Evolutionary conservation across 2,797 vertebrate species (phyloP).

Genomic region (Valencia hispanica): DNA sequence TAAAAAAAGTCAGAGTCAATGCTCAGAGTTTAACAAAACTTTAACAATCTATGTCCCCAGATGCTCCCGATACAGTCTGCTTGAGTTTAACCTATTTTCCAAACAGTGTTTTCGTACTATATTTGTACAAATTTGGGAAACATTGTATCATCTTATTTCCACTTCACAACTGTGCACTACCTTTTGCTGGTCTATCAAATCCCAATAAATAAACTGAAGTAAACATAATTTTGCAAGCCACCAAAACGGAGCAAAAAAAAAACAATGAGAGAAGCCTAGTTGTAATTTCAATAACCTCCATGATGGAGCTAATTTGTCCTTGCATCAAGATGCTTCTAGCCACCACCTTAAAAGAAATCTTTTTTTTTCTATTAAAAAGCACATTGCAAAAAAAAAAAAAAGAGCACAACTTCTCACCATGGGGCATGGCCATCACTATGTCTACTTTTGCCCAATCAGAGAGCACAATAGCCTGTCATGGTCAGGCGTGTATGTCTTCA

Average conservation of each 20-base stretch:
- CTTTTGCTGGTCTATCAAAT: neutral
- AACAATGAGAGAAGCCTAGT: constrained; percentile 37
- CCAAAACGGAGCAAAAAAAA: constrained; percentile 42
- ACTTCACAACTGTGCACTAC: neutral
- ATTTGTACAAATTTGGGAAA: neutral
- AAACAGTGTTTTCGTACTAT: neutral
- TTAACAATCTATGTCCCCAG: neutral
- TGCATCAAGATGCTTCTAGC: constrained; percentile 52
- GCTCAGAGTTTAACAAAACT: neutral
- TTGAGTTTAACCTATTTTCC: neutral
- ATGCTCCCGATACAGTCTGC: neutral
- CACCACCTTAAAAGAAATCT: constrained; percentile 25
- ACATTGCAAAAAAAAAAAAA: constrained; percentile 46
- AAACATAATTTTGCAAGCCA: constrained; percentile 14
- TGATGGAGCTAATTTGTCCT: constrained; percentile 26
- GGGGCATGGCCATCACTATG: constrained; percentile 58
- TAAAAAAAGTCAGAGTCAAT: neutral
- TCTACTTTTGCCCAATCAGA: constrained; percentile 72
- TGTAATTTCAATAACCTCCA: constrained; percentile 30
- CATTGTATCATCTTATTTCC: neutral
- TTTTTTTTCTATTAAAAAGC: constrained; percentile 44
- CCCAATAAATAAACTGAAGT: neutral
- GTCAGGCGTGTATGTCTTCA: constrained; percentile 55
- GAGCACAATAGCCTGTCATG: constrained; percentile 65
- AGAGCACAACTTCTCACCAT: constrained; percentile 43